Conservation (phyloP, 2,888 invertebrate species). For the Ecdyonurus torrentis region DNA sequence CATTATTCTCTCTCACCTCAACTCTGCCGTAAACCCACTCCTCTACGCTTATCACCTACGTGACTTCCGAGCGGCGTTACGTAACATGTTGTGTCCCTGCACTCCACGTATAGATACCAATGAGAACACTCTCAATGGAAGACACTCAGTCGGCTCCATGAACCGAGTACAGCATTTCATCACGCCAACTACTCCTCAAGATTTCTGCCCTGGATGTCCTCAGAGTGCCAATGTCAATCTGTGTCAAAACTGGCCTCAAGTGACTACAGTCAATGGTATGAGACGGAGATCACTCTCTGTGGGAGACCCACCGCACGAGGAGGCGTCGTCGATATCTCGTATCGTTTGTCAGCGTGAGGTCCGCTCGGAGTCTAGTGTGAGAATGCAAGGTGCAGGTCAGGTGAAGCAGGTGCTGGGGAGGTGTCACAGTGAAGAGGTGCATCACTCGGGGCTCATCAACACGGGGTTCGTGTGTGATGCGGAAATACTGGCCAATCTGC, state of each 20-base stretch:
- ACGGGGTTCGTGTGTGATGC: neutral
- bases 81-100: slow-evolving; percentile 38
- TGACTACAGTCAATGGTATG: neutral
- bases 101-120: neutral
- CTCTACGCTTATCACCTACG: slow-evolving; percentile 85
- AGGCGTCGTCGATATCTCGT: neutral
- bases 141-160: neutral
- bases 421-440: neutral
- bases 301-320: neutral
- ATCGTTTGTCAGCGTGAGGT: neutral
- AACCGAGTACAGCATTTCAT: neutral
- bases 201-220: no score
- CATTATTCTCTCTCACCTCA: slow-evolving; percentile 83
- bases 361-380: neutral
- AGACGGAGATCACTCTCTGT: neutral
- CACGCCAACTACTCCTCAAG: neutral
- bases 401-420: neutral
- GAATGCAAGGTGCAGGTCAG: neutral
- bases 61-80: slow-evolving; percentile 66
- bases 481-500: neutral
- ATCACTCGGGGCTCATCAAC: neutral
- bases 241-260: neutral
- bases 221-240: no score
- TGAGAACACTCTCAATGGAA: neutral
- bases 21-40: slow-evolving; percentile 82